A percentile compares a stretch with the other conserved stretches of the same genome.
These are phyloP conservation scores for Prolemur simus DNA, from an alignment of 2,113 vertebrate species.

Conservation along the genomic window DNA sequence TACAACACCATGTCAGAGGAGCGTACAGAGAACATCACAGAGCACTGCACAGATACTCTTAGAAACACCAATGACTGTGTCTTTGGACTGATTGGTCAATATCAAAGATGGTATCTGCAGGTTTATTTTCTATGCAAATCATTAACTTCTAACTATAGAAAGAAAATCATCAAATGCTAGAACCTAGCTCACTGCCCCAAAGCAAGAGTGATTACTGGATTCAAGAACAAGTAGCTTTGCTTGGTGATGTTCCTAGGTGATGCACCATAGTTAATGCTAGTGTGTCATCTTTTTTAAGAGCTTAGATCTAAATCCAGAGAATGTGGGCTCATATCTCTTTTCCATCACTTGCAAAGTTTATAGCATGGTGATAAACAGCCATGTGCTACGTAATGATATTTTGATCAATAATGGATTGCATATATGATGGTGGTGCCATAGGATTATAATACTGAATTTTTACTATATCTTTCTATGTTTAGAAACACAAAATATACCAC, in stretches of 20 bases:
- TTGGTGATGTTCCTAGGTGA: background rate
- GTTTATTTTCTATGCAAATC: background rate
- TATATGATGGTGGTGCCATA: background rate
- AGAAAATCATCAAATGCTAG: conserved; percentile 9
- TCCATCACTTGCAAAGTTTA: background rate
- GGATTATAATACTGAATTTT: background rate
- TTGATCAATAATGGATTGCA: background rate
- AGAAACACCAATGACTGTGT: background rate
- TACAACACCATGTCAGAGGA: background rate
- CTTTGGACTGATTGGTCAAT: background rate
- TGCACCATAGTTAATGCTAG: background rate
- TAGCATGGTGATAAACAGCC: background rate
- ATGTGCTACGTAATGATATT: background rate
- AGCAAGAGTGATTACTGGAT: background rate
- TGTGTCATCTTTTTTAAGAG: background rate
- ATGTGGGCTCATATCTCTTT: background rate
- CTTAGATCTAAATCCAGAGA: background rate
- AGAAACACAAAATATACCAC: background rate
- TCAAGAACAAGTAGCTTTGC: background rate
- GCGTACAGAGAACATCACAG: fast-evolving
- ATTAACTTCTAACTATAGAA: conserved; percentile 27
- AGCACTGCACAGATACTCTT: background rate
- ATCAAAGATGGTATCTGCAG: background rate
- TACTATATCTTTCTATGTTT: background rate
- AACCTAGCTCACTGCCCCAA: background rate